Conservation (phyloP, 2,888 invertebrate species). For the Drosophila peninsularis region DNA sequence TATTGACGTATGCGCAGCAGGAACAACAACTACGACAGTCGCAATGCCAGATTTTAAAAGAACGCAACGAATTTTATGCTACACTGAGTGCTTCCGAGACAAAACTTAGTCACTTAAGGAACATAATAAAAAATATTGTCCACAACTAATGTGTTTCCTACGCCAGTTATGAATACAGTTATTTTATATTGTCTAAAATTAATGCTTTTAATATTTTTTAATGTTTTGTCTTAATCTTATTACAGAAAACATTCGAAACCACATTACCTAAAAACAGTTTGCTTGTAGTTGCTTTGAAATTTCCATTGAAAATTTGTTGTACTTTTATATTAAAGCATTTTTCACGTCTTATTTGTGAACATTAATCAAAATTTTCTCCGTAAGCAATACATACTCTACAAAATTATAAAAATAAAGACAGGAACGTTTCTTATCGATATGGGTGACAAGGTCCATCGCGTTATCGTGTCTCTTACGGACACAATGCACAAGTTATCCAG, state of each 20-base stretch:
- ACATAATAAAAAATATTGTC: background rate
- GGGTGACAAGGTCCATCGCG: conserved; percentile 54
- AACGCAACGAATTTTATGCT: conserved; percentile 11
- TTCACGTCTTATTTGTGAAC: background rate
- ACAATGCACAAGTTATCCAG: conserved; percentile 26
- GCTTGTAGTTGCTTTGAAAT: background rate
- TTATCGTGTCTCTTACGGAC: conserved; percentile 60
- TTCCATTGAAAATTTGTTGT: background rate
- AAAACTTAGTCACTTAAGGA: conserved; percentile 2
- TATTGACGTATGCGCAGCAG: conserved; percentile 30
- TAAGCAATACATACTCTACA: background rate
- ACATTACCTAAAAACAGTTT: background rate
- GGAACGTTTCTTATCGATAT: conserved; percentile 17
- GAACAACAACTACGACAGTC: conserved; percentile 28
- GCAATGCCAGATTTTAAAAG: conserved; percentile 20
- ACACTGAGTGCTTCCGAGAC: conserved; percentile 10
- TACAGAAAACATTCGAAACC: background rate
- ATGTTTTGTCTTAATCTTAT: background rate
- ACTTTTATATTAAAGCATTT: background rate
- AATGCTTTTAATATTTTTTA: too few relatives aligned
- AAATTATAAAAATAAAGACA: background rate
- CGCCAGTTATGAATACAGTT: background rate
- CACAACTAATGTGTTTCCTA: background rate
- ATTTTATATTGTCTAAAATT: background rate
- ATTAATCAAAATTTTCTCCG: conserved; percentile 27